These are phyloP conservation scores for Peromyscus polionotus DNA, from an alignment of 2,113 vertebrate species.

Conservation along the genomic window DNA sequence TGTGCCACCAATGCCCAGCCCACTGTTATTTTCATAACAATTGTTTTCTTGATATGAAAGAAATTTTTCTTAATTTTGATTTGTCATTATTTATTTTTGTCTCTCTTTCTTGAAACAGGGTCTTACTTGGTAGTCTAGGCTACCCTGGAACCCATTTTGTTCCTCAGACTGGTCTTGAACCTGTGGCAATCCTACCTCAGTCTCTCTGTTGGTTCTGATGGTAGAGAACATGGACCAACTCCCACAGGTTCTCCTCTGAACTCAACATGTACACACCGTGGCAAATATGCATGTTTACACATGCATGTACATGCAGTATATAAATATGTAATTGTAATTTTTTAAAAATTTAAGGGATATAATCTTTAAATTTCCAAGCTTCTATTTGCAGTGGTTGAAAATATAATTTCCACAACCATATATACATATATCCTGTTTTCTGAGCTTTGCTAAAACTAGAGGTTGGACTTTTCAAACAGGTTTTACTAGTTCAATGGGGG, in stretches of 20 bases:
- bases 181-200: not conserved
- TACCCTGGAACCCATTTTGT: not conserved
- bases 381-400: slow-evolving; percentile 3
- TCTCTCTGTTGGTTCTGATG: not conserved
- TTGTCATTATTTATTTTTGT: not conserved
- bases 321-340: not conserved
- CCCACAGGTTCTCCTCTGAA: not conserved
- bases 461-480: not conserved
- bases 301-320: not conserved
- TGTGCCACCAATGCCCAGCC: no score
- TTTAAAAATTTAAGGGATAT: not conserved
- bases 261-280: not conserved
- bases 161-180: not conserved
- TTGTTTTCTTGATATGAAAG: not conserved
- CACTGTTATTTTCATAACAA: not conserved
- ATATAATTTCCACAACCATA: not conserved
- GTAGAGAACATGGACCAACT: not conserved
- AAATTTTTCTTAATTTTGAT: not conserved
- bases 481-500: not conserved
- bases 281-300: not conserved
- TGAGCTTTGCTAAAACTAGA: slow-evolving; percentile 27
- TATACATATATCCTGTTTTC: not conserved
- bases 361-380: slow-evolving; percentile 4
- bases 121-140: not conserved
- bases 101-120: not conserved